phyloP scores from a whole-genome alignment of 1,140 invertebrate genomes.

The Apis florea region DNA sequence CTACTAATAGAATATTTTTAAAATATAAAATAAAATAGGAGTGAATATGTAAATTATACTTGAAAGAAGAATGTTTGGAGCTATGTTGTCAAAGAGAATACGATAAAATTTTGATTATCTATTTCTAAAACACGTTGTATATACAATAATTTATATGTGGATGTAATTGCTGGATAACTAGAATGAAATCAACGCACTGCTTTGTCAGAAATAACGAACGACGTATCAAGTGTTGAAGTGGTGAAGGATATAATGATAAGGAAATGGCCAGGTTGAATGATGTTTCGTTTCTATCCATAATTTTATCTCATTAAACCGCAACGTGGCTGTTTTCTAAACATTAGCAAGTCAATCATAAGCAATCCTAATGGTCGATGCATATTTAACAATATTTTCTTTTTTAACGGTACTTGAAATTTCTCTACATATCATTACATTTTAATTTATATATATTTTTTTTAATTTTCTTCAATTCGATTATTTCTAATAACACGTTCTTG shows the following conservation, averaged over 20 bases:
- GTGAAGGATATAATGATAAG: not conserved
- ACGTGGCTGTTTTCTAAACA: not conserved
- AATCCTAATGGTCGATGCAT: not conserved
- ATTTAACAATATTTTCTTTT: not conserved
- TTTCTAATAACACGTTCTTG: too few relatives aligned
- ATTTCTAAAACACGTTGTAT: not conserved
- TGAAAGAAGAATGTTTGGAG: too few relatives aligned
- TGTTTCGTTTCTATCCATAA: constrained; percentile 1
- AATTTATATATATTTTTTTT: too few relatives aligned
- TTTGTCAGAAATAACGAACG: not conserved
- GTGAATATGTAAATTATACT: too few relatives aligned
- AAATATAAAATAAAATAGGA: too few relatives aligned
- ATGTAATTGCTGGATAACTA: not conserved
- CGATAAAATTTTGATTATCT: too few relatives aligned
- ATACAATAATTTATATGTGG: not conserved
- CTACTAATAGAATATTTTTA: too few relatives aligned
- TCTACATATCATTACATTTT: not conserved
- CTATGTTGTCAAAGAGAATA: too few relatives aligned
- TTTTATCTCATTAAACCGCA: not conserved
- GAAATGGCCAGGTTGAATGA: not conserved
- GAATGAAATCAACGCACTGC: not conserved
- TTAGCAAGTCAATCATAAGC: not conserved
- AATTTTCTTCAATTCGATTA: too few relatives aligned
- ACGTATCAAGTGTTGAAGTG: not conserved
- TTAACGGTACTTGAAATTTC: not conserved